Evolutionary conservation across 1,140 invertebrate species (phyloP), one percentile per base, ranked within the genome.

Genomic region (Atta colombica): DNA sequence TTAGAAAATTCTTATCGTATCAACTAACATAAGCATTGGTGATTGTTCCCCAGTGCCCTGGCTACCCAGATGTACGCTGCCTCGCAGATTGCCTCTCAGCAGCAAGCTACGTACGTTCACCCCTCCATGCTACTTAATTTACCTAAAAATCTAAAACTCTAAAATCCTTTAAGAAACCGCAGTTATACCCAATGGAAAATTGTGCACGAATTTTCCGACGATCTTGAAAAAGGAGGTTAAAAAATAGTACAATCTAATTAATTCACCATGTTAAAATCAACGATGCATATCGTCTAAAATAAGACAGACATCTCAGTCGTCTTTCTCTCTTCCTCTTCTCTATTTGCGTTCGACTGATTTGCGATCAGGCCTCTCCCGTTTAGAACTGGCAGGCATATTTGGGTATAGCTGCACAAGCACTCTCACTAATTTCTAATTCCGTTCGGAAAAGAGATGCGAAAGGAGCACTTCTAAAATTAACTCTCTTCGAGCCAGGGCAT

Each of bases 41-140:
- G 95, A 95, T 95, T 95, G 94, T 95, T 97, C 96, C 97, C 97
- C 98, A 98, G 98, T 98, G 98, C 98, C 97, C 98, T 98, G 97
- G 98, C 98, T 97, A 97, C 98, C 96, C 98, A 98, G 97, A 98
- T 98, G 98, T 97, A 98, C 96, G 97, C 97, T 96, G 97, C 97
- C 96, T 97, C 97, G 96, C 97, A 98, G 96, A 97, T 97, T 96
- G 97, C 97, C 96, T 97, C 97, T 96, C 97, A 98, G 96, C 97
- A 97, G 96, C 97, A 97, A 97, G 97, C 97, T 96, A 98, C 98
- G 98, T 98, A 98, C 96, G 98, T 98, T 96, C 91, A 95, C 91
- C 93, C 94, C 92, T 93, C 90, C 87, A 94, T 93, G 93, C 94
- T 95, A 94, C 91, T 94, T 94, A 94, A 93, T 94, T 95, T 92